A percentile compares a stretch with the other conserved stretches of the same genome.
phyloP scores from a whole-genome alignment of 1,140 invertebrate species.

The Eriosoma lanigerum region DNA sequence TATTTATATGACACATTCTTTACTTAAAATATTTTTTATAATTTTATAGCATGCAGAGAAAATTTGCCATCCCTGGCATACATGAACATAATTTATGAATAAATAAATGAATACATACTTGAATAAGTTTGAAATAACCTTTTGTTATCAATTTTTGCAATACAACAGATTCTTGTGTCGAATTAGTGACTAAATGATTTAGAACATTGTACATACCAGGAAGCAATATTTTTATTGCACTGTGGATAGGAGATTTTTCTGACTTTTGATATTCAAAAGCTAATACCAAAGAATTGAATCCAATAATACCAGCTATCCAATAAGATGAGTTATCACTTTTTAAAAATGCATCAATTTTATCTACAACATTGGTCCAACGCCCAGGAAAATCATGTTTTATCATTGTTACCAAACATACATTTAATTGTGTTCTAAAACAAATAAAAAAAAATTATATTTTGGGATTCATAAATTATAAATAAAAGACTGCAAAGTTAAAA shows the following conservation, averaged over 20 bases:
- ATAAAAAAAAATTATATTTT: conserved; percentile 24
- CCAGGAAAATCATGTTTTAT: conserved; percentile 96
- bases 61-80: too few species aligned
- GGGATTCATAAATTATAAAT: too few species aligned
- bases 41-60: too few species aligned
- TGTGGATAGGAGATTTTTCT: conserved; percentile 84
- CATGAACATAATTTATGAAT: too few species aligned
- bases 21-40: too few species aligned
- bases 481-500: neutral
- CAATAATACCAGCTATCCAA: conserved; percentile 90
- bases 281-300: conserved; percentile 93
- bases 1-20: too few species aligned
- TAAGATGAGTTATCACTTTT: conserved; percentile 78
- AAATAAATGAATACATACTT: conserved; percentile 58
- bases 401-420: conserved; percentile 86
- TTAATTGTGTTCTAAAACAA: conserved; percentile 77
- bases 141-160: conserved; percentile 97
- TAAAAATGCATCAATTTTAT: conserved; percentile 86
- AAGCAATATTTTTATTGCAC: conserved; percentile 91
- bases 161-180: conserved; percentile 81
- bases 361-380: conserved; percentile 92
- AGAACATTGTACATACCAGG: conserved; percentile 90
- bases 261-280: conserved; percentile 88
- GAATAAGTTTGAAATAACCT: conserved; percentile 91
- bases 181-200: conserved; percentile 76